Percentiles rank a stretch among this genome's conserved stretches.
These are phyloP conservation scores for Drosophila kepulauana DNA, from an alignment of 1,140 invertebrate species.

Conservation along the genomic window DNA sequence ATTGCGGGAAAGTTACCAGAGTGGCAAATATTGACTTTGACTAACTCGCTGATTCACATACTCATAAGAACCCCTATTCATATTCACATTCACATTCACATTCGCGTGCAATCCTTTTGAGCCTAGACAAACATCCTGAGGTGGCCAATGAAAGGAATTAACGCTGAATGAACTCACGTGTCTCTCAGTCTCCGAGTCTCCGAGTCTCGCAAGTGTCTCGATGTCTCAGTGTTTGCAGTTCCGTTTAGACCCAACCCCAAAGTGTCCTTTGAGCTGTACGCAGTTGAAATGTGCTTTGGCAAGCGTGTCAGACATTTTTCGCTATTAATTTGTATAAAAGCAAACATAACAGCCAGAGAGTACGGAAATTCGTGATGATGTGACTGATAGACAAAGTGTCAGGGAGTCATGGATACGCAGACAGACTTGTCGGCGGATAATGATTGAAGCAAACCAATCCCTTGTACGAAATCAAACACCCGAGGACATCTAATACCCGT, in stretches of 20 bases:
- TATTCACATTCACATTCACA: conserved; percentile 1
- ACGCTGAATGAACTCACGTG: conserved; percentile 48
- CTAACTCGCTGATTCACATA: conserved; percentile 35
- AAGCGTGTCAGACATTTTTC: conserved; percentile 45
- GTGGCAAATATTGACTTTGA: conserved; percentile 22
- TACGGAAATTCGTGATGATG: conserved; percentile 35
- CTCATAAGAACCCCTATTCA: neutral
- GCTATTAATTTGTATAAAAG: conserved; percentile 66
- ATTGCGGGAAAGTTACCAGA: neutral
- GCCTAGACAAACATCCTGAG: conserved; percentile 49
- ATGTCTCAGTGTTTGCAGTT: conserved; percentile 13
- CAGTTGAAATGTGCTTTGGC: conserved; percentile 39
- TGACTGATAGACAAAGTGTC: conserved; percentile 1
- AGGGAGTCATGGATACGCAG: neutral
- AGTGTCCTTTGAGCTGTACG: conserved; percentile 39
- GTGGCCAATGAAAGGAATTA: conserved; percentile 43
- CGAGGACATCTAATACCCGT: conserved; percentile 39
- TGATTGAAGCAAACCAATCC: conserved; percentile 57
- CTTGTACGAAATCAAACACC: conserved; percentile 58
- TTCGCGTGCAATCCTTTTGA: conserved; percentile 32
- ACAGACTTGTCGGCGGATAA: conserved; percentile 23
- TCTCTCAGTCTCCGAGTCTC: neutral
- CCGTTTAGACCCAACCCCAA: conserved; percentile 18
- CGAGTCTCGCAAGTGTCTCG: neutral
- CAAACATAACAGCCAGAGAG: conserved; percentile 51